These are phyloP conservation scores for Megaustenia siamemsis DNA, from an alignment of 2,888 invertebrate genomes.

Conservation along the genomic window DNA sequence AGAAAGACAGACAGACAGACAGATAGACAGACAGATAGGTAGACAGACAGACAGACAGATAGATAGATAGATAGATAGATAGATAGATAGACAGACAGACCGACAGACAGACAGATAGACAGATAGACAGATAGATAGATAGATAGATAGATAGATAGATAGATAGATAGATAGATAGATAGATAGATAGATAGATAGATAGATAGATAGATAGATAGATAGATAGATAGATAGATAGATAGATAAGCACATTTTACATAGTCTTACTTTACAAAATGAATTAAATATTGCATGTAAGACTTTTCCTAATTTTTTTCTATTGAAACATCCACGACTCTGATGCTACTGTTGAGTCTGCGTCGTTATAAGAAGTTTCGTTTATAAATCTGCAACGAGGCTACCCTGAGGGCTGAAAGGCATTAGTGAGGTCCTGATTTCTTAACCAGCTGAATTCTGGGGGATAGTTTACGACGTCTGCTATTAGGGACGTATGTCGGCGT, in stretches of 20 bases:
- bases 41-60: constrained; percentile 11
- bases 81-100: constrained; percentile 5
- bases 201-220: constrained; percentile 43
- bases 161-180: constrained; percentile 16
- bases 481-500: background rate
- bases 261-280: too few relatives aligned
- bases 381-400: background rate
- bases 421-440: background rate
- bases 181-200: constrained; percentile 39
- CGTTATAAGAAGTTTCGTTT: too few relatives aligned
- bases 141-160: background rate
- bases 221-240: constrained; percentile 46
- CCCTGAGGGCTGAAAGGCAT: background rate
- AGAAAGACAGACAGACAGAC: constrained; percentile 7
- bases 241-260: constrained; percentile 31
- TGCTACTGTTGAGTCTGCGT: too few relatives aligned
- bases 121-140: background rate
- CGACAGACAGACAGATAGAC: background rate
- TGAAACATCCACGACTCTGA: too few relatives aligned
- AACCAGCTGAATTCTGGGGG: background rate
- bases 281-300: too few relatives aligned
- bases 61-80: constrained; percentile 22
- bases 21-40: constrained; percentile 14
- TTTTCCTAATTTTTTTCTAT: too few relatives aligned
- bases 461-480: background rate